Percentiles rank a stretch among this genome's conserved stretches.
Evolutionary conservation across 2,797 vertebrate species (phyloP).

Genomic region (Allobates femoralis): DNA sequence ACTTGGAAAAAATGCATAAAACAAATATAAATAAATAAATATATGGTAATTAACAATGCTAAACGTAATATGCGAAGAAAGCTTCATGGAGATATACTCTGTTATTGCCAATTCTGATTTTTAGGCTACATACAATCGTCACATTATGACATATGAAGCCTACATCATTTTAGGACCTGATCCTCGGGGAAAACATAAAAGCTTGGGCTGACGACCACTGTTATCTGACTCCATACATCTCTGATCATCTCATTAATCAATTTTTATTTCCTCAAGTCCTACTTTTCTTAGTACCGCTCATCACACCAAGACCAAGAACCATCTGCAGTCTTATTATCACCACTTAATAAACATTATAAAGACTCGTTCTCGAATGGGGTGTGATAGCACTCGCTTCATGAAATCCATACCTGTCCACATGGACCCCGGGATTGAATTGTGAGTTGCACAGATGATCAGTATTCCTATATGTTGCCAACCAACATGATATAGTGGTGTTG

Average conservation of each 20-base stretch:
- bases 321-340: conserved; percentile 1
- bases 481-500: neutral
- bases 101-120: too few relatives aligned
- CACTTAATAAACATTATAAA: neutral
- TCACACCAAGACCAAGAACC: neutral
- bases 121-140: too few relatives aligned
- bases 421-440: neutral
- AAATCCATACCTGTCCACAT: neutral
- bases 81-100: too few relatives aligned
- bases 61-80: too few relatives aligned
- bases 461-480: neutral
- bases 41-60: too few relatives aligned
- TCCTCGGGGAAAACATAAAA: too few relatives aligned
- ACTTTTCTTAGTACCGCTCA: neutral
- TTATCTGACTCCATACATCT: too few relatives aligned
- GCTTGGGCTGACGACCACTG: too few relatives aligned
- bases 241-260: neutral
- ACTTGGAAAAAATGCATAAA: too few relatives aligned
- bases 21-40: too few relatives aligned
- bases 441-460: neutral
- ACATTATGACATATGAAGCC: too few relatives aligned
- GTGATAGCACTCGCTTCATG: neutral
- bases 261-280: neutral
- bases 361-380: neutral
- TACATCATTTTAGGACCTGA: too few relatives aligned